Base-by-base conservation (phyloP, 2,888 invertebrate genomes). In the Lasius platythorax region DNA sequence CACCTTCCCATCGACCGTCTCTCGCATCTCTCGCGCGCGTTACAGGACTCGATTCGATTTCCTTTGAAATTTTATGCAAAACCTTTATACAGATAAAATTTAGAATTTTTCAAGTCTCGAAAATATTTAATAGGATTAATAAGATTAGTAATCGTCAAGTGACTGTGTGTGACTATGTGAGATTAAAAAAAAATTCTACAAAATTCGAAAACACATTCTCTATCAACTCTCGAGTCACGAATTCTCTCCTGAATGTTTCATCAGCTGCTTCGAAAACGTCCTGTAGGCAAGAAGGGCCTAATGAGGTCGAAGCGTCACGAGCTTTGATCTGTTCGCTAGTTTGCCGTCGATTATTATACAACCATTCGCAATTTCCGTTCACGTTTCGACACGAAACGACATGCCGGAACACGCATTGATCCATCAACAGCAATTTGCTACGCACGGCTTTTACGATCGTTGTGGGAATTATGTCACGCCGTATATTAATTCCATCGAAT, bases 291-390 rank as follows among this genome's bases (percentile, higher is more conserved):
- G 66, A 33, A 53, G 72, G 40, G 67, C 30, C 70, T 88, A 89
- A 87, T 67, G 85, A 86, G 85, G 84, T 81, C 83, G 33, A 72
- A 78, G 82, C 82, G 76, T 84, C 81, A 83, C 53, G 63, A 85
- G 78, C 40, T 30, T 70, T 58, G 53, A 68, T 68, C 40, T 56
- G 43, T 6, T 70, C 15, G 1, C n/a, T 50, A 58, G 56, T 56
- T 68, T 40, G n/a, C 15, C 3, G 4, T 4, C 33, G 30, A 70
- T 70, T 78, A 58, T 78, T 58, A 53, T 78, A 78, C n/a, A 56
- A n/a, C n/a, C 18, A 15, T 78, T 50, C 11, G 50, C 15, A 76
- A 76, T 76, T 67, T 78, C 43, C 70, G 15, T 15, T 70, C n/a
- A 58, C 37, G 30, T 70, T 67, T 78, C 53, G 37, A 76, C 28